phyloP scores from a whole-genome alignment of 2,888 invertebrate genomes.

The Hybos culiciformis region DNA sequence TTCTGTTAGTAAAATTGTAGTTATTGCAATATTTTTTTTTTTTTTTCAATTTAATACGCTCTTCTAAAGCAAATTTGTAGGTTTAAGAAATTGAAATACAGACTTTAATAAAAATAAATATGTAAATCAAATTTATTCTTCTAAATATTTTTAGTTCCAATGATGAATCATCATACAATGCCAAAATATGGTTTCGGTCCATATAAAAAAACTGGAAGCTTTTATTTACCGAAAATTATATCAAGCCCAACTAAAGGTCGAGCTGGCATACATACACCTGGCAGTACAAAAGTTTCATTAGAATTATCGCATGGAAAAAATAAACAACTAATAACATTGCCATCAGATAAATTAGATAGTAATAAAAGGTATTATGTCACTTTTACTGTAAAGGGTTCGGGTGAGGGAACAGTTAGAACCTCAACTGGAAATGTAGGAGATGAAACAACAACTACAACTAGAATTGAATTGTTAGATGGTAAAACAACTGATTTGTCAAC shows the following conservation, averaged over 20 bases:
- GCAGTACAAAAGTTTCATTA: conserved; percentile 46
- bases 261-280: not conserved
- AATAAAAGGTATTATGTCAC: conserved; percentile 87
- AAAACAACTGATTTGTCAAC: conserved; percentile 12
- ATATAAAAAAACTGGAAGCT: conserved; percentile 38
- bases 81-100: no score
- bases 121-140: not conserved
- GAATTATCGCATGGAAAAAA: conserved; percentile 75
- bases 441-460: conserved; percentile 2
- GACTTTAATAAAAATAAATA: no score
- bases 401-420: conserved; percentile 15
- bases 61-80: no score
- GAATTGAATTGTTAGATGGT: conserved; percentile 8
- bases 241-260: conserved; percentile 23
- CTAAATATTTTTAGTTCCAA: conserved; percentile 47
- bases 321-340: conserved; percentile 74
- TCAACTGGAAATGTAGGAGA: conserved; percentile 8
- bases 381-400: conserved; percentile 68
- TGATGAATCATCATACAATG: conserved; percentile 66
- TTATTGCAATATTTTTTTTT: no score
- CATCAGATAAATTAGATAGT: conserved; percentile 73
- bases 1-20: no score
- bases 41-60: no score
- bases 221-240: conserved; percentile 54
- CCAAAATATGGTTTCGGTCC: conserved; percentile 52